A percentile compares a stretch with the other conserved stretches of the same genome.
phyloP scores from a whole-genome alignment of 1,140 invertebrate genomes.

The Andrena cerasifolii region DNA sequence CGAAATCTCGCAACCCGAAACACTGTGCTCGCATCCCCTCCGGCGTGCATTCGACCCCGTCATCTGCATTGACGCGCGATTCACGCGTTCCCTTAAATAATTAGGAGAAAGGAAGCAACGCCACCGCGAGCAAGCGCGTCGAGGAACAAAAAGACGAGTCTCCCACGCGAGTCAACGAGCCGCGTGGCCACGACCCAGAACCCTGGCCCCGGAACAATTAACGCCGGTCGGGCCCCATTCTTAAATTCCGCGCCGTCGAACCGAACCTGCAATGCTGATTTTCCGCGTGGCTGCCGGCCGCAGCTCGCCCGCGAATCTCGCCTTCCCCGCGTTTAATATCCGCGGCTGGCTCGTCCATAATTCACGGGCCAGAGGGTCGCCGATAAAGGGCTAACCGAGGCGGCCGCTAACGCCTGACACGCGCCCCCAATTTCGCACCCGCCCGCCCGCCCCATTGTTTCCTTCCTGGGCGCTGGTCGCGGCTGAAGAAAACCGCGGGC shows the following conservation, averaged over 20 bases:
- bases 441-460: constrained; percentile 58
- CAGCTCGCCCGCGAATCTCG: constrained; percentile 37
- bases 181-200: neutral
- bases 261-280: too few species aligned
- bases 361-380: constrained; percentile 55
- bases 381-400: constrained; percentile 65
- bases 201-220: neutral
- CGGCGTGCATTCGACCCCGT: neutral
- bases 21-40: too few species aligned
- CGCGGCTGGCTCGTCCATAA: constrained; percentile 55
- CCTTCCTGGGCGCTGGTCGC: constrained; percentile 31
- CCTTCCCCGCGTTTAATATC: constrained; percentile 55
- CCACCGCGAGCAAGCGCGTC: neutral
- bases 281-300: constrained; percentile 13
- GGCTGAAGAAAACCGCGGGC: constrained; percentile 30
- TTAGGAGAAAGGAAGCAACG: neutral
- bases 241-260: too few species aligned
- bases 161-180: constrained; percentile 56
- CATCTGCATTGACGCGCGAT: neutral
- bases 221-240: neutral
- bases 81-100: neutral
- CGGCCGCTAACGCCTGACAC: constrained; percentile 56
- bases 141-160: constrained; percentile 14
- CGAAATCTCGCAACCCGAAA: too few species aligned
- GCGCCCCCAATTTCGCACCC: constrained; percentile 52